These are phyloP conservation scores for Hirtodrosophila duncani DNA, from an alignment of 2,888 invertebrate species.

Conservation along the genomic window DNA sequence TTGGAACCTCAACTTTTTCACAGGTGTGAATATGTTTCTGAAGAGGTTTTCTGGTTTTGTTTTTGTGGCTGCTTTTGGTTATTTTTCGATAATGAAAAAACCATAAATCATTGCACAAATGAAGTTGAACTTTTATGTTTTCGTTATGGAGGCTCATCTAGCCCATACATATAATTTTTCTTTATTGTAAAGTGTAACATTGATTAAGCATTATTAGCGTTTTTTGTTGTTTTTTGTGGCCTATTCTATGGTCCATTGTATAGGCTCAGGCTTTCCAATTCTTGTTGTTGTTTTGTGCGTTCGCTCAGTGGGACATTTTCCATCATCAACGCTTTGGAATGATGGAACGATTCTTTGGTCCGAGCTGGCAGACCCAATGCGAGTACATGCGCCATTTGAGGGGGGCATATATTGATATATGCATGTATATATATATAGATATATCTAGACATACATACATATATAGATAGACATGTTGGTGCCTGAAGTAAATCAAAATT, in stretches of 20 bases:
- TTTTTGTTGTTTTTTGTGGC: constrained; percentile 51
- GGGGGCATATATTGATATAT: constrained; percentile 44
- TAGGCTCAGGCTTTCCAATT: constrained; percentile 20
- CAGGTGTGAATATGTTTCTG: constrained; percentile 61
- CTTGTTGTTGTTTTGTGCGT: constrained; percentile 38
- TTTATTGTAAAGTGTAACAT: constrained; percentile 73
- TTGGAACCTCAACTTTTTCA: constrained; percentile 51
- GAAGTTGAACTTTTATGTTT: constrained; percentile 47
- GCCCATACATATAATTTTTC: constrained; percentile 26
- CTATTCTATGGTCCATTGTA: constrained; percentile 35
- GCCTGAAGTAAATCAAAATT: constrained; percentile 60
- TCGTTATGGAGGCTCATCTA: constrained; percentile 15
- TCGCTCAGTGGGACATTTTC: constrained; percentile 69
- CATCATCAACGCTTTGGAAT: constrained; percentile 64
- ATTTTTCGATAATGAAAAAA: constrained; percentile 51
- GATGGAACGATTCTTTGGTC: constrained; percentile 63
- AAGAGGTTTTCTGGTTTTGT: constrained; percentile 12
- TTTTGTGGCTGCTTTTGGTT: constrained; percentile 7
- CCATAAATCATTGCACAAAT: constrained; percentile 66
- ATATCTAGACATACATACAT: too few relatives aligned
- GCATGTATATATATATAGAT: constrained; percentile 4
- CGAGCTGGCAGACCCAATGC: constrained; percentile 37
- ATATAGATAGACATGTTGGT: constrained; percentile 6
- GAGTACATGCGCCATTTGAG: constrained; percentile 16
- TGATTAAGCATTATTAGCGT: constrained; percentile 75